Base-by-base conservation (phyloP, 2,888 invertebrate species). In the Melanchra persicariae region DNA sequence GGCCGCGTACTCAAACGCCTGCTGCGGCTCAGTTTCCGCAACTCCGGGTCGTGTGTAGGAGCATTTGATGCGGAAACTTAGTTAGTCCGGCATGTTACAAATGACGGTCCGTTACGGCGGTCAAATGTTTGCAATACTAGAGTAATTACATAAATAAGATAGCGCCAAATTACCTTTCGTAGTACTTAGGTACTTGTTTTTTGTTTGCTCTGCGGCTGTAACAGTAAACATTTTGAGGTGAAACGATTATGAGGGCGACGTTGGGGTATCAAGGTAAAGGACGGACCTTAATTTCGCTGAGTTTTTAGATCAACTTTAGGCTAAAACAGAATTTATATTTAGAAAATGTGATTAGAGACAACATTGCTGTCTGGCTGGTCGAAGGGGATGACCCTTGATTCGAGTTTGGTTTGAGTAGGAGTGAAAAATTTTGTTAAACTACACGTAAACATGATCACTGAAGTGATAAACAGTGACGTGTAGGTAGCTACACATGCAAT, bases 61-160 rank as follows among this genome's bases (percentile, higher is more conserved):
- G 74, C 79, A 84, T 87, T 87, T 87, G 86, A 87, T 86, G 85
- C 79, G 85, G 86, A 89, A 88, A 88, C 89, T 87, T 84, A 87
- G 85, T 86, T 84, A 79, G 85, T 81, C 85, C 85, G 83, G 83
- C 83, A 84, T 84, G 87, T 88, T 88, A 83, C 87, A 87, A 87
- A 88, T 86, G 87, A 79, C 86, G 83, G 86, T 86, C 73, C 80
- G 70, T 81, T 82, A 82, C 82, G 78, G 77, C 70, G 85, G 76
- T 83, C 85, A 83, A 86, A 87, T 87, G 84, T 85, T 84, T 84
- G 84, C 81, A 81, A 79, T 86, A 85, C 83, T 75, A 74, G 15
- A 82, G 85, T 85, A 83, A 85, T 84, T 81, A 85, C 77, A 81
- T 85, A 85, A 83, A 85, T 81, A 81, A 77, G 84, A 83, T 83